Evolutionary conservation across 35 echinoderm and acorn worm species (phyloP).

Genomic region (Lytechinus variegatus): DNA sequence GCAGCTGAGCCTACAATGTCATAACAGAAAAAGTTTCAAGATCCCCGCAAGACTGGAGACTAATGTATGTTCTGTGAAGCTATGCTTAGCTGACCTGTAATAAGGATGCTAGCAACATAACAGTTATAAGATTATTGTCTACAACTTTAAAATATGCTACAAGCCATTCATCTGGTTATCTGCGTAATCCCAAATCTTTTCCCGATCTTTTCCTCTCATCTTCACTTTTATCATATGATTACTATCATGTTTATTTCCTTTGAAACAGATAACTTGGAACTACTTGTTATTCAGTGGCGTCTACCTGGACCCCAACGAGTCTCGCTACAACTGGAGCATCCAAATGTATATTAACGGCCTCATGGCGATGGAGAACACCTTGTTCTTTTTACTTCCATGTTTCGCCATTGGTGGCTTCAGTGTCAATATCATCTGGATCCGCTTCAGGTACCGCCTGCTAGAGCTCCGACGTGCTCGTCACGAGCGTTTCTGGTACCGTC

Average conservation of each 20-base stretch:
- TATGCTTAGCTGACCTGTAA: too few species aligned
- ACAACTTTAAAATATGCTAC: too few species aligned
- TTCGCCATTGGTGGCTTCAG: slow-evolving; percentile 68
- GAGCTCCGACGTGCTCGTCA: slow-evolving; percentile 44
- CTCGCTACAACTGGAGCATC: not conserved
- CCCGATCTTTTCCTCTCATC: too few species aligned
- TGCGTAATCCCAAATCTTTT: too few species aligned
- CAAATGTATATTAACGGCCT: slow-evolving; percentile 61
- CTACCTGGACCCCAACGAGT: not conserved
- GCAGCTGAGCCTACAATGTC: too few species aligned
- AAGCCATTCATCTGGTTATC: too few species aligned
- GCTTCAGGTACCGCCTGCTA: slow-evolving; percentile 47
- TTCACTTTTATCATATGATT: not conserved
- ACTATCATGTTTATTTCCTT: not conserved
- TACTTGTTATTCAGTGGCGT: slow-evolving; percentile 38
- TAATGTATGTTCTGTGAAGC: too few species aligned
- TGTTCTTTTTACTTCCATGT: slow-evolving; percentile 59
- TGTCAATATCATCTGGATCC: slow-evolving; percentile 59
- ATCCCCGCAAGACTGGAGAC: too few species aligned
- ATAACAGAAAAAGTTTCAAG: too few species aligned
- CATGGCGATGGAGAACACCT: slow-evolving; percentile 65
- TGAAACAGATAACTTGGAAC: slow-evolving; percentile 42
- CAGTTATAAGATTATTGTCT: too few species aligned
- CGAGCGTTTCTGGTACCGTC: slow-evolving; percentile 48
- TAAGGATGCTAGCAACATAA: too few species aligned